Evolutionary conservation across 2,113 vertebrate species (phyloP), one percentile per base, ranked within the genome.

Genomic region (Hemibagrus wyckioides): DNA sequence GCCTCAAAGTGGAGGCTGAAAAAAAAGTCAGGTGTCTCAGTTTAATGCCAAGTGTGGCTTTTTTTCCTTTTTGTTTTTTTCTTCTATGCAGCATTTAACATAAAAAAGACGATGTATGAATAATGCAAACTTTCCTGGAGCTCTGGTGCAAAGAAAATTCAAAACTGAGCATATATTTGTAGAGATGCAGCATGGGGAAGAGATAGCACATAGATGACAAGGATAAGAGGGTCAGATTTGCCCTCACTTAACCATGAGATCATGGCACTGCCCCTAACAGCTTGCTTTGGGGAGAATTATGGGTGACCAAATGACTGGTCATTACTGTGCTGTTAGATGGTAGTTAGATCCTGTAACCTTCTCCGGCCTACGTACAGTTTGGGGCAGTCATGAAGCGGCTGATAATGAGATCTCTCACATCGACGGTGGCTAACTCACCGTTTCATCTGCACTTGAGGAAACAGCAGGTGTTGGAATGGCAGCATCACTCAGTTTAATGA

Each of bases 71-170:
- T 7, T 67, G 61, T 54, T 7, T 76, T 71, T 54, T 57, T 54
- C 11, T 65, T 54, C 8, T 59, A 33, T 84, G 17, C 30, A 86
- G 76, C 50, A 71, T 84, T 81, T 87, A 65, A 41, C 73, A 87
- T 86, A 28, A 61, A 80, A 84, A 81, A 0, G 13, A 50, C 41
- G 21, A 65, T 39, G 56, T 36, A 71, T 88, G 67, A 86, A 85
- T 88, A 80, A 89, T 88, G 67, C 28, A 89, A 75, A 61, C 36
- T n/a, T 52, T 59, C 79, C 39, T 85, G 76, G 41, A 71, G 80
- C 83, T 75, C 28, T 44, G 23, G 11, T 48, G 39, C 54, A 80
- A 84, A 86, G 71, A 33, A 67, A 84, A 65, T n/a, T 25, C 56
- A 41, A 80, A 36, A 57, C 19, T 80, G 25, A 80, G 39, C 13